These are phyloP conservation scores for Eufriesea mexicana DNA, from an alignment of 1,140 invertebrate species.

Conservation along the genomic window DNA sequence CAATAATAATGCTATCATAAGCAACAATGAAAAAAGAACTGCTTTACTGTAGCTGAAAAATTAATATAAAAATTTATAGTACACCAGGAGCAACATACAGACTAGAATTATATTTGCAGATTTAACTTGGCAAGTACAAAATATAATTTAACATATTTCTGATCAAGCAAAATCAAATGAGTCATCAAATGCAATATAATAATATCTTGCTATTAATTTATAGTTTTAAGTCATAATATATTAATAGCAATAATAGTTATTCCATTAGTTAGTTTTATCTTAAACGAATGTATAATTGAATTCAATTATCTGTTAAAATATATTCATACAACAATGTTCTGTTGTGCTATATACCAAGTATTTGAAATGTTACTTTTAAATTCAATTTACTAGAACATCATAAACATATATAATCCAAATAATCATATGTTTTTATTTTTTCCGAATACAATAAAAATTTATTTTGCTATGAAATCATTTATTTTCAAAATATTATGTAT, in stretches of 20 bases:
- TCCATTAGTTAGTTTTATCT: slow-evolving; percentile 3
- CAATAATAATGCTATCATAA: slow-evolving; percentile 33
- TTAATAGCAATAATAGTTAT: slow-evolving; percentile 16
- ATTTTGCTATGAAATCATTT: not conserved
- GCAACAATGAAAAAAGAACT: slow-evolving; percentile 11
- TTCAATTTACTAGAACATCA: not conserved
- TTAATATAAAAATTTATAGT: slow-evolving; percentile 28
- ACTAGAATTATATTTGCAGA: slow-evolving; percentile 41
- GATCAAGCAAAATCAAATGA: slow-evolving; percentile 28
- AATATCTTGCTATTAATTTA: slow-evolving; percentile 9
- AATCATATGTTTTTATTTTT: not conserved
- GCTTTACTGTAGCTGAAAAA: slow-evolving; percentile 20
- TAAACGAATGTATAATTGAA: slow-evolving; percentile 17
- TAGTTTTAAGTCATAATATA: slow-evolving; percentile 18
- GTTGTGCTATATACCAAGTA: not conserved
- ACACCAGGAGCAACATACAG: slow-evolving; percentile 17
- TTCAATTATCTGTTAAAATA: slow-evolving; percentile 1
- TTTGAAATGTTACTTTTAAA: slow-evolving; percentile 5
- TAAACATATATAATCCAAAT: slow-evolving; percentile 1
- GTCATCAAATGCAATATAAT: slow-evolving; percentile 10
- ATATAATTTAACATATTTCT: slow-evolving; percentile 12
- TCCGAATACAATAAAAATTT: not conserved
- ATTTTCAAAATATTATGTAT: slow-evolving; percentile 21
- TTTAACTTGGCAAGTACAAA: slow-evolving; percentile 27
- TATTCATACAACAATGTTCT: slow-evolving; percentile 11